Conservation (phyloP, 2,113 vertebrate species). For the Eretmochelys imbricata region DNA sequence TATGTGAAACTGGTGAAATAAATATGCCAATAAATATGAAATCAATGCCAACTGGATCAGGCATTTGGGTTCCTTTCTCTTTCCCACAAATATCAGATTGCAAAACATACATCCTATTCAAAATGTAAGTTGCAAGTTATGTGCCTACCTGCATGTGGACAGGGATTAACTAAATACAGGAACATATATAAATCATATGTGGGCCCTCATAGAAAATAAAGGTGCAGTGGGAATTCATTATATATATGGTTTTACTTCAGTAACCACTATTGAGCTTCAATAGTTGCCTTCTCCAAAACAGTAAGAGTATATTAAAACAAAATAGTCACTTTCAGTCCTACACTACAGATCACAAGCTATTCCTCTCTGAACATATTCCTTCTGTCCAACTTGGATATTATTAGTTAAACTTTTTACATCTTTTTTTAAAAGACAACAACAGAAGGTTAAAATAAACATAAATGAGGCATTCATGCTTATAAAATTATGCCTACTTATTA, state of each 20-base stretch:
- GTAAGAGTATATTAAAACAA: not conserved
- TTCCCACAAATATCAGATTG: not conserved
- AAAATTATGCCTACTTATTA: not conserved
- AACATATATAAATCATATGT: not conserved
- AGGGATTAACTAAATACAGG: not conserved
- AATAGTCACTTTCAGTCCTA: not conserved
- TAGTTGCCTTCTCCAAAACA: not conserved
- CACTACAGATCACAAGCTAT: not conserved
- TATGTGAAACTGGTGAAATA: not conserved
- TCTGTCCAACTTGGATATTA: not conserved
- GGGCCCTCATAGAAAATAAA: not conserved
- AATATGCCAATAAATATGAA: not conserved
- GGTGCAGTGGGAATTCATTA: not conserved
- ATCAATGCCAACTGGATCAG: not conserved
- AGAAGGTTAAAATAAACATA: slow-evolving; percentile 37
- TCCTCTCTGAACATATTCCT: not conserved
- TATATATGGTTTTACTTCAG: not conserved
- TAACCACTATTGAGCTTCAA: not conserved
- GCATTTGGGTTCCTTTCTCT: not conserved
- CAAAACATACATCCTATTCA: not conserved
- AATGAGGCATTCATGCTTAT: not conserved
- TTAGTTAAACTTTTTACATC: not conserved
- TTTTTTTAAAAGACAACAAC: not conserved
- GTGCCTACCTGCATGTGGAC: not conserved
- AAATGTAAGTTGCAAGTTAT: not conserved